A percentile compares a stretch with the other conserved stretches of the same genome.
phyloP scores from a whole-genome alignment of 2,888 invertebrate genomes.

The Cheilosia urbana region DNA sequence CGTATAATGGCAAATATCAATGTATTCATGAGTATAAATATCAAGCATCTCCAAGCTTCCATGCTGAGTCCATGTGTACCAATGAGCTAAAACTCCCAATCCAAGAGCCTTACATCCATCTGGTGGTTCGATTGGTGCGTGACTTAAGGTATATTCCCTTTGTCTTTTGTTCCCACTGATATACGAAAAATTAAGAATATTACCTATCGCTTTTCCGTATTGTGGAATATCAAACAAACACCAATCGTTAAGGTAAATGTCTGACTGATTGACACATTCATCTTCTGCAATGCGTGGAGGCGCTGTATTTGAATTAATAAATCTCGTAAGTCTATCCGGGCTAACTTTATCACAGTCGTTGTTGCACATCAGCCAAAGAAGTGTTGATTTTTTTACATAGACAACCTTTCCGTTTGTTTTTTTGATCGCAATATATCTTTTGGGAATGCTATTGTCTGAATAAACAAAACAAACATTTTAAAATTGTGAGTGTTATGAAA shows the following conservation, averaged over 20 bases:
- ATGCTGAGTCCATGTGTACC: background rate
- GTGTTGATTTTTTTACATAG: slow-evolving; percentile 17
- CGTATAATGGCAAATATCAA: background rate
- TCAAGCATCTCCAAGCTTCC: background rate
- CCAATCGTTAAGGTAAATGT: slow-evolving; percentile 10
- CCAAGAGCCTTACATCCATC: background rate
- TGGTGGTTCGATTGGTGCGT: slow-evolving; percentile 9
- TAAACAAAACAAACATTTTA: background rate
- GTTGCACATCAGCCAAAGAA: slow-evolving; percentile 16
- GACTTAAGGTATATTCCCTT: slow-evolving; percentile 2
- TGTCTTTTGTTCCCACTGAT: slow-evolving; percentile 1
- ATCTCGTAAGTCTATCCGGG: slow-evolving; percentile 12
- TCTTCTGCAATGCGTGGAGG: slow-evolving; percentile 5
- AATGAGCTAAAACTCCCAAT: too few relatives aligned
- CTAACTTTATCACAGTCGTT: slow-evolving; percentile 12
- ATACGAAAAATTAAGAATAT: slow-evolving; percentile 6
- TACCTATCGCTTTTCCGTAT: slow-evolving; percentile 9
- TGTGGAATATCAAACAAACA: slow-evolving; percentile 1
- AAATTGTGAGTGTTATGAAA: background rate
- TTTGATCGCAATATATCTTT: slow-evolving; percentile 3
- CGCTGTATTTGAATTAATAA: slow-evolving; percentile 11
- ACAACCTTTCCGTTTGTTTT: slow-evolving; percentile 12
- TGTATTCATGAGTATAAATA: background rate
- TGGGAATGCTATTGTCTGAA: slow-evolving; percentile 3
- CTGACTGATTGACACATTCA: slow-evolving; percentile 5